Conservation (phyloP, 23 tunicate species). For the Corella eumyota region DNA sequence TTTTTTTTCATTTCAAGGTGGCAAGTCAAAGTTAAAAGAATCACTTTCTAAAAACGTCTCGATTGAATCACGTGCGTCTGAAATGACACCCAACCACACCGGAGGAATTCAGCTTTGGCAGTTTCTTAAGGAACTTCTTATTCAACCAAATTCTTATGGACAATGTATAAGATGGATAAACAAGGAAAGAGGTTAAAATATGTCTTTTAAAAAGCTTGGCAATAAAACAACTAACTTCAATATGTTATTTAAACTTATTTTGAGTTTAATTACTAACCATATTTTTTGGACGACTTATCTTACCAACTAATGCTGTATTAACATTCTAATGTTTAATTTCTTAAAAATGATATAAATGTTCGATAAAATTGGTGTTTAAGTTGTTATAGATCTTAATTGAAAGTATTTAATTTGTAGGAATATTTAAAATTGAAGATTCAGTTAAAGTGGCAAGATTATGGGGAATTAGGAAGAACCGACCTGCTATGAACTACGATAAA, state of each 20-base stretch:
- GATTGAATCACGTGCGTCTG: background rate
- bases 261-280: background rate
- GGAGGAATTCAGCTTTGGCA: slow-evolving; percentile 95
- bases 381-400: too few species aligned
- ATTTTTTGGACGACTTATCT: background rate
- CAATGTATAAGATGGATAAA: slow-evolving; percentile 87
- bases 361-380: too few species aligned
- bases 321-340: too few species aligned
- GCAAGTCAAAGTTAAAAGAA: background rate
- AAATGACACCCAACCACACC: slow-evolving; percentile 73
- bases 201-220: background rate
- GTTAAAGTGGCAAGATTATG: slow-evolving; percentile 94
- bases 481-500: slow-evolving; percentile 99
- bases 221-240: background rate
- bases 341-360: too few species aligned
- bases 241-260: background rate
- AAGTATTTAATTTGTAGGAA: slow-evolving; percentile 36
- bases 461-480: slow-evolving; percentile 95
- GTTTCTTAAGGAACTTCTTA: slow-evolving; percentile 78
- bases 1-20: too few species aligned
- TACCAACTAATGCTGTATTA: too few species aligned
- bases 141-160: slow-evolving; percentile 58
- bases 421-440: slow-evolving; percentile 96
- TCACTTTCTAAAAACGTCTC: too few species aligned
- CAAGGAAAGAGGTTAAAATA: slow-evolving; percentile 59